These are phyloP conservation scores for Cottus gobio DNA, from an alignment of 2,113 vertebrate genomes.

Conservation along the genomic window DNA sequence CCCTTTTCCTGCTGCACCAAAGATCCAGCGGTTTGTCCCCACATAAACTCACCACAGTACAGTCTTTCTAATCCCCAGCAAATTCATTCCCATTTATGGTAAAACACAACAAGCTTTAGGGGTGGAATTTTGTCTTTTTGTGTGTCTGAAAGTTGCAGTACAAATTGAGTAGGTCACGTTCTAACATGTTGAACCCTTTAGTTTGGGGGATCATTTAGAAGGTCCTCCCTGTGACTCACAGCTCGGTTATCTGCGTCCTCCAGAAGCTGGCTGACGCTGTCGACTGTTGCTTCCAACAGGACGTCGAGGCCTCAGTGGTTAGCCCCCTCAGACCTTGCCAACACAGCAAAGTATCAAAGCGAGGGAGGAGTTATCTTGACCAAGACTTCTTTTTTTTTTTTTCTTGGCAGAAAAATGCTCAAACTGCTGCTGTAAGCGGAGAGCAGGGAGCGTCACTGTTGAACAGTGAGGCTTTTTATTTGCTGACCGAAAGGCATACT, in stretches of 20 bases:
- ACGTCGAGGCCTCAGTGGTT: constrained; percentile 45
- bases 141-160: background rate
- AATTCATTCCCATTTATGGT: background rate
- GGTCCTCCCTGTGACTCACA: constrained; percentile 29
- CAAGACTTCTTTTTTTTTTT: constrained; percentile 8
- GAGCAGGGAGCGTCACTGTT: constrained; percentile 9
- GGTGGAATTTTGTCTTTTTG: constrained; percentile 5
- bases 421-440: constrained; percentile 19
- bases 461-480: constrained; percentile 26
- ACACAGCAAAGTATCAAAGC: constrained; percentile 43
- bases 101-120: background rate
- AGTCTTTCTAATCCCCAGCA: background rate
- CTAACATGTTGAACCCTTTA: constrained; percentile 9
- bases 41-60: background rate
- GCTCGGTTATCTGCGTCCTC: constrained; percentile 61
- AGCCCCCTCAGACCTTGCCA: constrained; percentile 34
- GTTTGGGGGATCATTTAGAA: constrained; percentile 12
- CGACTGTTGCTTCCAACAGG: constrained; percentile 57
- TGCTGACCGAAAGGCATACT: constrained; percentile 25
- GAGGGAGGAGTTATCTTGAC: constrained; percentile 42
- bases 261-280: constrained; percentile 44
- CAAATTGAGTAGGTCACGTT: background rate
- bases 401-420: constrained; percentile 30
- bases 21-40: constrained; percentile 91
- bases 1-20: constrained; percentile 99